A percentile compares a stretch with the other conserved stretches of the same genome.
Conservation (phyloP, 1,140 invertebrate genomes). For the Aphelenchoides besseyi region DNA sequence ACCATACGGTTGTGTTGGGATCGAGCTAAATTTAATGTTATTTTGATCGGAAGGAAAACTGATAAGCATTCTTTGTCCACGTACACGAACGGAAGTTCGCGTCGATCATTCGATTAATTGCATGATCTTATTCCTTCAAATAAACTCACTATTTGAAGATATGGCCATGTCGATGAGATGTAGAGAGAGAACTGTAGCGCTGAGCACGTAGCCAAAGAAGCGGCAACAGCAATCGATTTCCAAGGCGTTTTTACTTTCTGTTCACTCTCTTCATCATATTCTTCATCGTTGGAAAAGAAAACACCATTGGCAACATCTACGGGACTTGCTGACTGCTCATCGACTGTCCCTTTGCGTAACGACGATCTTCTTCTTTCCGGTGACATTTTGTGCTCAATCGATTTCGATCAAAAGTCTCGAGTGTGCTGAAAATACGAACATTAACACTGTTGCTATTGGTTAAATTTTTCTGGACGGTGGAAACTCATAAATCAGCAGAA, state of each 20-base stretch:
- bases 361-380: not conserved
- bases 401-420: not conserved
- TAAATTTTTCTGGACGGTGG: not conserved
- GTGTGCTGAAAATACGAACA: not conserved
- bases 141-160: not conserved
- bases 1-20: not conserved
- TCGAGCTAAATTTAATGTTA: not conserved
- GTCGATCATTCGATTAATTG: not conserved
- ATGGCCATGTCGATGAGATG: not conserved
- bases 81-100: too few relatives aligned
- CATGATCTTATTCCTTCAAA: too few relatives aligned
- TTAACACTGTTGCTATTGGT: too few relatives aligned
- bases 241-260: not conserved
- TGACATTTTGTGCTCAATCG: not conserved
- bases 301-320: not conserved
- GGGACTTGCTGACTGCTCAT: not conserved
- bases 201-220: not conserved
- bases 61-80: too few relatives aligned
- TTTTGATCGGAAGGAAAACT: not conserved
- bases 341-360: not conserved
- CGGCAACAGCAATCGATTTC: not conserved
- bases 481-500: not conserved
- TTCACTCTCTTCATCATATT: not conserved
- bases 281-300: not conserved
- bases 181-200: slow-evolving; percentile 8